A percentile compares a stretch with the other conserved stretches of the same genome.
Evolutionary conservation across 2,113 vertebrate species (phyloP).

Genomic region (Scolopax mira): DNA sequence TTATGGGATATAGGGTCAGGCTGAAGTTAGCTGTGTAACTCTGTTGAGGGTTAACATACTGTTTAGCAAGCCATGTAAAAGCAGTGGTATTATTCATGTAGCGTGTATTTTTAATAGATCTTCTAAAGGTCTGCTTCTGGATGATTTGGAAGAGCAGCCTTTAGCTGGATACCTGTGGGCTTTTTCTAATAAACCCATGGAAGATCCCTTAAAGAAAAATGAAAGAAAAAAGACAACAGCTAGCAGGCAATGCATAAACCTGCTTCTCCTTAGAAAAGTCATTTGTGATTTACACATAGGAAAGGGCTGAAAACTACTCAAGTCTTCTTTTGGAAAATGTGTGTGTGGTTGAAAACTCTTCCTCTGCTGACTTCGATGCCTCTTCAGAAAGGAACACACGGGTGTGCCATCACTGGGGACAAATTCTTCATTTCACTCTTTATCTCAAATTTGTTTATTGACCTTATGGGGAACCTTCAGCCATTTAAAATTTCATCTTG

Average conservation of each 20-base stretch:
- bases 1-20: not conserved
- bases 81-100: not conserved
- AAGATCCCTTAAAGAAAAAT: not conserved
- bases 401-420: not conserved
- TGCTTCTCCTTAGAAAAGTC: not conserved
- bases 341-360: not conserved
- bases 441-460: not conserved
- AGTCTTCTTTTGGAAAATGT: not conserved
- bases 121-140: not conserved
- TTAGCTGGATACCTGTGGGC: not conserved
- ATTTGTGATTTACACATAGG: not conserved
- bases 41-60: not conserved
- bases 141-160: not conserved
- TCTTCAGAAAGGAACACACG: not conserved
- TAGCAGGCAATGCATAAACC: not conserved
- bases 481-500: not conserved
- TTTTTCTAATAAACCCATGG: not conserved
- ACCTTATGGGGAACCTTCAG: not conserved
- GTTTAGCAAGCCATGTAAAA: not conserved
- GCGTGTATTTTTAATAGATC: not conserved
- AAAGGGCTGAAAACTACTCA: not conserved
- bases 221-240: not conserved
- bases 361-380: not conserved
- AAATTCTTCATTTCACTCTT: not conserved
- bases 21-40: not conserved